Evolutionary conservation across 2,113 vertebrate species (phyloP).

Genomic region (Carollia perspicillata): DNA sequence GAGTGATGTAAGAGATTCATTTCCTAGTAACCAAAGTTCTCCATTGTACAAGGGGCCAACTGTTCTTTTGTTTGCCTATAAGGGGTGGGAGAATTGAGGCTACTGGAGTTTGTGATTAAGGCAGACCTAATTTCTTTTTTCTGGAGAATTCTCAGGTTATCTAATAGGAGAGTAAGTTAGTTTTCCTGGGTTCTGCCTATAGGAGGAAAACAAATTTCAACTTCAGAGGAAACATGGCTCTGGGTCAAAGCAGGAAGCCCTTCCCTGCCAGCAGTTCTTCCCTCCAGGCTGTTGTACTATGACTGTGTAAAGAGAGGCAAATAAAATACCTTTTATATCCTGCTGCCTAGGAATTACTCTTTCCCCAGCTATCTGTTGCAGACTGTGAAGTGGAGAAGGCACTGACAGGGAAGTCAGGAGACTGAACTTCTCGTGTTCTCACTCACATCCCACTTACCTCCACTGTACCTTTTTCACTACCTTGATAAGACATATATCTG

Average conservation of each 20-base stretch:
- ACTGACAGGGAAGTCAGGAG: not conserved
- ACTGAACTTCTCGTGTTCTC: not conserved
- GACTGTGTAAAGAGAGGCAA: not conserved
- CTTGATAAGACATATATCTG: not conserved
- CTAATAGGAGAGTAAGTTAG: not conserved
- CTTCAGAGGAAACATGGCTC: not conserved
- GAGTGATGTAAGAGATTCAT: not conserved
- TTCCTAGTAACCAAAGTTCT: slow-evolving; percentile 6
- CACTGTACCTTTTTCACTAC: not conserved
- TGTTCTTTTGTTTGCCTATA: not conserved
- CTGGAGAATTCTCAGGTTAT: not conserved
- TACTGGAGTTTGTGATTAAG: not conserved
- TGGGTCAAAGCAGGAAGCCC: not conserved
- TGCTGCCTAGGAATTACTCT: not conserved
- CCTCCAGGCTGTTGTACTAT: not conserved
- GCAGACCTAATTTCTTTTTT: not conserved
- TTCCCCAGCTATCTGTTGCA: not conserved
- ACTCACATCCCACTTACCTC: not conserved
- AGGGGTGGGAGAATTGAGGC: not conserved
- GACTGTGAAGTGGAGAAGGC: not conserved
- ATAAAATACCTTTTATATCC: not conserved
- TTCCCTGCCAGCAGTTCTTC: not conserved
- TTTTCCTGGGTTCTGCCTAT: not conserved
- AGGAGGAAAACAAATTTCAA: not conserved
- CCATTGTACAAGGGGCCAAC: not conserved